These are phyloP conservation scores for Euwallacea fornicatus DNA, from an alignment of 1,140 invertebrate genomes.

Conservation along the genomic window DNA sequence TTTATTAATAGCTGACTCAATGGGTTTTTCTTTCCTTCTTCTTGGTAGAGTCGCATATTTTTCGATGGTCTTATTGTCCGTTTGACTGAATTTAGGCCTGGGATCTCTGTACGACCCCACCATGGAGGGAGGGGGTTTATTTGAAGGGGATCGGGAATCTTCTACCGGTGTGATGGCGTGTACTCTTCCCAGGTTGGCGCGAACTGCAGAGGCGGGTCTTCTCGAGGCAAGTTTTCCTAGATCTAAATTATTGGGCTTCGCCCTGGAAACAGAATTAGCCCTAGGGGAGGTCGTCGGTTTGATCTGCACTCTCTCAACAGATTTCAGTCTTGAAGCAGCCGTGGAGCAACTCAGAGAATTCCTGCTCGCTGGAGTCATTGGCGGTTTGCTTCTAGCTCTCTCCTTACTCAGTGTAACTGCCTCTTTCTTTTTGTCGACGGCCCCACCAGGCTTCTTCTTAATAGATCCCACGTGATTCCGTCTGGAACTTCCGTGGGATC, in stretches of 20 bases:
- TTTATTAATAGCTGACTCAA: constrained; percentile 15
- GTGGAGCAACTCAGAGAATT: constrained; percentile 45
- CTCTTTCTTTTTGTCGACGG: constrained; percentile 41
- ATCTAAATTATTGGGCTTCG: constrained; percentile 41
- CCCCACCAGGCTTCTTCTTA: constrained; percentile 50
- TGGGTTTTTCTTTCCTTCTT: constrained; percentile 61
- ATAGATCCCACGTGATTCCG: constrained; percentile 38
- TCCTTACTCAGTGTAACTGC: constrained; percentile 51
- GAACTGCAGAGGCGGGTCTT: constrained; percentile 31
- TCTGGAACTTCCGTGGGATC: constrained; percentile 50
- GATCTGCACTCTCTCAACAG: constrained; percentile 43
- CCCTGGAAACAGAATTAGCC: constrained; percentile 31
- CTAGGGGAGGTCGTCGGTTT: constrained; percentile 32
- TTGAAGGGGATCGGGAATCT: constrained; percentile 61
- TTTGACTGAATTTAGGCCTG: constrained; percentile 40
- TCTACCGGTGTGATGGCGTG: constrained; percentile 63
- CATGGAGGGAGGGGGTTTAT: constrained; percentile 49
- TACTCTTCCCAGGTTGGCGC: constrained; percentile 28
- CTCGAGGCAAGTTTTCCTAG: constrained; percentile 38
- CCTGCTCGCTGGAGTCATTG: constrained; percentile 56
- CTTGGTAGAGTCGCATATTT: constrained; percentile 76
- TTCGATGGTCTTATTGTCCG: constrained; percentile 62
- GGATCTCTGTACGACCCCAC: constrained; percentile 46
- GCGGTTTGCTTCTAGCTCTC: constrained; percentile 48
- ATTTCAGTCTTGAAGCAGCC: constrained; percentile 57